A percentile compares a stretch with the other conserved stretches of the same genome.
Conservation (phyloP, 2,113 vertebrate genomes). For the Coturnix japonica region DNA sequence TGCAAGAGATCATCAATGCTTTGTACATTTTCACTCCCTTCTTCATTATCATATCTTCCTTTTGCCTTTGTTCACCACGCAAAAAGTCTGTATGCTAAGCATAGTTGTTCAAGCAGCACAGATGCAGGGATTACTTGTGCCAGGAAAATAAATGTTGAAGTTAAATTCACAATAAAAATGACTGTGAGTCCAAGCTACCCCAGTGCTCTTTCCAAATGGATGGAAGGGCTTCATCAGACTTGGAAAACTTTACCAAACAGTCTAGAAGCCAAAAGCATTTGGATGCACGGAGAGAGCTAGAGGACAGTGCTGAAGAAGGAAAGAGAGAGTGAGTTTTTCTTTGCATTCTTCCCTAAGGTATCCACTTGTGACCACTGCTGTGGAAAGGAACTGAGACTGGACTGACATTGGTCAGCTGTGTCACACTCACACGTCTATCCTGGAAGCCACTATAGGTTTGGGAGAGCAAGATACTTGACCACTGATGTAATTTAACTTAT, state of each 20-base stretch:
- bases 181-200: not conserved
- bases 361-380: not conserved
- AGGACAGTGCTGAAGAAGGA: no score
- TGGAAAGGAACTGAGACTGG: not conserved
- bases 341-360: not conserved
- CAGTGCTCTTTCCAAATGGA: not conserved
- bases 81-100: not conserved
- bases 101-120: not conserved
- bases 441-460: not conserved
- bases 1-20: not conserved
- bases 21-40: not conserved
- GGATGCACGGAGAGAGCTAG: accelerated
- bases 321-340: not conserved
- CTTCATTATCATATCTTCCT: not conserved
- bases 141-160: not conserved
- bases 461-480: not conserved
- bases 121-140: not conserved
- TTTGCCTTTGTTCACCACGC: not conserved
- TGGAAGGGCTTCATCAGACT: not conserved
- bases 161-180: not conserved
- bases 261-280: not conserved
- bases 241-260: not conserved
- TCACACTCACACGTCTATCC: not conserved
- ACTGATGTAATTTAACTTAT: not conserved
- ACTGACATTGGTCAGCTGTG: not conserved